A percentile compares a stretch with the other conserved stretches of the same genome.
phyloP scores from a whole-genome alignment of 2,113 vertebrate genomes.

The Hepsetus odoe region DNA sequence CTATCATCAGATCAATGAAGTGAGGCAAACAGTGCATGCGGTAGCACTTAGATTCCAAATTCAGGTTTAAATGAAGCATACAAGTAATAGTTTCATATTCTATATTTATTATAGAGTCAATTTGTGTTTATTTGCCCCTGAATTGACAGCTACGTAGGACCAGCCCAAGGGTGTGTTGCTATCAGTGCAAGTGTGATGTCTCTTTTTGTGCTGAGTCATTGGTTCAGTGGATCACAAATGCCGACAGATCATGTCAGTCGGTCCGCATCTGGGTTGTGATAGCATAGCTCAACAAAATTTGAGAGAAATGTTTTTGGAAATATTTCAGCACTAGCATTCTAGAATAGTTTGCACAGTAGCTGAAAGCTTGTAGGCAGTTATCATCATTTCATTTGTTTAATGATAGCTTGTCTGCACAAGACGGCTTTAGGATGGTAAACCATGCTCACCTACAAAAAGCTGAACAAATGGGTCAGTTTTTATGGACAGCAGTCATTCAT shows the following conservation, averaged over 20 bases:
- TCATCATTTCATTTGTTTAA: neutral
- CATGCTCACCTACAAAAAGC: no score
- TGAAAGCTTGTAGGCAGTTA: neutral
- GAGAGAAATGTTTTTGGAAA: neutral
- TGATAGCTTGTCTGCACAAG: no score
- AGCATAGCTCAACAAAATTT: neutral
- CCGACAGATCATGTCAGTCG: neutral
- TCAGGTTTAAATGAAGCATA: neutral
- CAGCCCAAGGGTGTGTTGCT: neutral
- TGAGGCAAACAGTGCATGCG: neutral
- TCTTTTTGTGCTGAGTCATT: conserved; percentile 25
- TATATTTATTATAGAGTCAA: no score
- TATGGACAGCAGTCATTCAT: neutral
- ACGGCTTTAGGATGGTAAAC: no score
- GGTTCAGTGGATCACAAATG: neutral
- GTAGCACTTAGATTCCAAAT: neutral
- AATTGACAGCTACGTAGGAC: neutral
- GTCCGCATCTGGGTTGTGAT: neutral
- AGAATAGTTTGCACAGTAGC: neutral
- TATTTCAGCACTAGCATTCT: neutral
- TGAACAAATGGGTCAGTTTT: no score
- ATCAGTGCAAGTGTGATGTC: neutral
- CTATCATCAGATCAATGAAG: neutral
- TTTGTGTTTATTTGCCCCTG: neutral
- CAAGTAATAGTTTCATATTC: no score